phyloP scores from a whole-genome alignment of 2,888 invertebrate genomes.

The Neria commutata region DNA sequence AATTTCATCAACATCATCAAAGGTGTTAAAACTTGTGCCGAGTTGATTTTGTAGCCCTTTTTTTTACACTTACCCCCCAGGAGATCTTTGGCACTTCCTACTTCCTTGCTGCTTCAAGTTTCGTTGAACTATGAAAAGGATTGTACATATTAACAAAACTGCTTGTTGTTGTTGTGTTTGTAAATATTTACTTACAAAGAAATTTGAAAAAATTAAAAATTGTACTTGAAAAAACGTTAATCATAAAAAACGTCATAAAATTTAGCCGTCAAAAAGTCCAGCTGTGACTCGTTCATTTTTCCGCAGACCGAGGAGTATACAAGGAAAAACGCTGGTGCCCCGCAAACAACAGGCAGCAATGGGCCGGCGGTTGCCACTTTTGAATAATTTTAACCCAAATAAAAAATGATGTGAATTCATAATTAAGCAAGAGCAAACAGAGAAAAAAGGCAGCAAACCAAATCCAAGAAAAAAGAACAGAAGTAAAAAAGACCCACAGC shows the following conservation, averaged over 20 bases:
- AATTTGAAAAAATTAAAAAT: conserved; percentile 12
- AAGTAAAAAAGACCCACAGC: conserved; percentile 13
- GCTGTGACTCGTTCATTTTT: not conserved
- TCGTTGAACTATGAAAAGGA: conserved; percentile 10
- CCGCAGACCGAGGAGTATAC: too few relatives aligned
- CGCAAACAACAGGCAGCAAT: not conserved
- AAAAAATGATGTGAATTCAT: conserved; percentile 63
- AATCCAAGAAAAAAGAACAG: not conserved
- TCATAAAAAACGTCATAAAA: conserved; percentile 28
- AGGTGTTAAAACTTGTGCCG: conserved; percentile 57
- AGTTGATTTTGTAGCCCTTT: conserved; percentile 53
- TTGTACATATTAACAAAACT: not conserved
- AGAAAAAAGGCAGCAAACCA: conserved; percentile 21
- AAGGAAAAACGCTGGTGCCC: not conserved
- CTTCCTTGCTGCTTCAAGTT: not conserved
- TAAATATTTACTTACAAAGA: conserved; percentile 6
- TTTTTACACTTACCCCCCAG: conserved; percentile 12
- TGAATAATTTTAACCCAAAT: conserved; percentile 62
- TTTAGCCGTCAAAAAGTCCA: conserved; percentile 14
- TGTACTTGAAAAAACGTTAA: conserved; percentile 19
- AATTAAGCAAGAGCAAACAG: conserved; percentile 53
- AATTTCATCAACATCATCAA: conserved; percentile 50
- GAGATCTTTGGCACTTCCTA: not conserved
- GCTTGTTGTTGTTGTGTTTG: not conserved
- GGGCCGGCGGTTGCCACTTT: conserved; percentile 45